A percentile compares a stretch with the other conserved stretches of the same genome.
Conservation (phyloP, 2,797 vertebrate genomes). For the Sebastes nivosus region DNA sequence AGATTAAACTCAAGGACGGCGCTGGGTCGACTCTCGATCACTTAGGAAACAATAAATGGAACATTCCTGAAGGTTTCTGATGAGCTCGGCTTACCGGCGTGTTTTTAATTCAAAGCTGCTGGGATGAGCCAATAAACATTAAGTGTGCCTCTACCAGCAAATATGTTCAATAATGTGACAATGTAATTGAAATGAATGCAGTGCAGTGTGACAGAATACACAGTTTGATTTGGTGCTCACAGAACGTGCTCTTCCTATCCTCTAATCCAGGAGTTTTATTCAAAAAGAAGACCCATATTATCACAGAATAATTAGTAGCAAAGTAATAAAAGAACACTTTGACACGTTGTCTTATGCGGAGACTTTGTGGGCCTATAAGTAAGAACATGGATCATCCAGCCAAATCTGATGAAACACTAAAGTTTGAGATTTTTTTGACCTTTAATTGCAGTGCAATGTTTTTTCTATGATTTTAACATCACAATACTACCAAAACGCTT, state of each 20-base stretch:
- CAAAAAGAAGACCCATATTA: background rate
- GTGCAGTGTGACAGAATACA: background rate
- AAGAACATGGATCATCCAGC: background rate
- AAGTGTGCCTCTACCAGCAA: conserved; percentile 1
- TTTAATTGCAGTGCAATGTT: background rate
- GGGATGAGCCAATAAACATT: conserved; percentile 17
- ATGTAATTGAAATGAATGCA: background rate
- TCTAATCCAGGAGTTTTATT: background rate
- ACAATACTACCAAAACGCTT: background rate
- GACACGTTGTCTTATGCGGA: background rate
- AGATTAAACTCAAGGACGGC: conserved; percentile 62
- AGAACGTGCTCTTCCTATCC: background rate
- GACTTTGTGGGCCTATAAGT: background rate
- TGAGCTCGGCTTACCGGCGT: background rate
- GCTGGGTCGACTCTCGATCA: conserved; percentile 37
- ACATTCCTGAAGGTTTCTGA: conserved; percentile 16
- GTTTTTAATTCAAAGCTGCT: conserved; percentile 27
- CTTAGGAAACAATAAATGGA: conserved; percentile 26
- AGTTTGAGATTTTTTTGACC: background rate
- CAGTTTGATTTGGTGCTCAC: background rate
- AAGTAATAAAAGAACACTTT: background rate
- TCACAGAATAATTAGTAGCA: background rate
- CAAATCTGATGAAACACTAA: background rate
- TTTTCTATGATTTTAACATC: background rate
- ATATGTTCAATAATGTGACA: conserved; percentile 2